phyloP scores from a whole-genome alignment of 1,140 invertebrate genomes.

The Bombus sylvicola region DNA sequence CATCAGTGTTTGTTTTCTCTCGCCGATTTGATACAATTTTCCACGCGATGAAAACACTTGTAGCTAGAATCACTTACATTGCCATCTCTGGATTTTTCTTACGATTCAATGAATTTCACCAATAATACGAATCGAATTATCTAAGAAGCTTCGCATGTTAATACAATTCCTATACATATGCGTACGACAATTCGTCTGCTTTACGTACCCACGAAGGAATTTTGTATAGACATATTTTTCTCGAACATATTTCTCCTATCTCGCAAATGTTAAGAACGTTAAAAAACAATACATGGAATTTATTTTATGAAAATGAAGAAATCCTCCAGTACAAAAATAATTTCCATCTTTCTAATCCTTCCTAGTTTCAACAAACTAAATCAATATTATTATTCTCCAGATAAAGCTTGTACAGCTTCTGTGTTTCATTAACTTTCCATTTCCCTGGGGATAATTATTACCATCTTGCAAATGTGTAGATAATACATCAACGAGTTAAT shows the following conservation, averaged over 20 bases:
- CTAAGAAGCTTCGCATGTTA: too few species aligned
- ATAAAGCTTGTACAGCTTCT: background rate
- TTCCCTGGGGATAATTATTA: background rate
- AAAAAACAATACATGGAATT: background rate
- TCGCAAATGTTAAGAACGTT: too few species aligned
- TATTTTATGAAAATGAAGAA: background rate
- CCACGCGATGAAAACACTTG: background rate
- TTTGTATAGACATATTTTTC: too few species aligned
- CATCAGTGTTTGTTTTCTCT: background rate
- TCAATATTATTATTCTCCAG: background rate
- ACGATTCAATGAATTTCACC: too few species aligned
- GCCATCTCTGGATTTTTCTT: background rate
- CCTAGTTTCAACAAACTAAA: too few species aligned
- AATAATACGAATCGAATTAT: too few species aligned
- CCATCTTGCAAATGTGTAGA: background rate
- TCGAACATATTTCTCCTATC: too few species aligned
- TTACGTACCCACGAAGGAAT: too few species aligned
- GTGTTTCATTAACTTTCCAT: background rate
- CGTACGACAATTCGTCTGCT: too few species aligned
- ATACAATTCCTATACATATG: too few species aligned
- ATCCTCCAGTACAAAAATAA: background rate
- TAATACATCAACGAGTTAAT: background rate
- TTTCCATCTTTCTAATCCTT: background rate
- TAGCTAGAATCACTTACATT: background rate
- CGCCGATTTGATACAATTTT: constrained; percentile 6